Evolutionary conservation across 2,113 vertebrate genomes (phyloP).

Genomic region (Chlorodrepanis virens): DNA sequence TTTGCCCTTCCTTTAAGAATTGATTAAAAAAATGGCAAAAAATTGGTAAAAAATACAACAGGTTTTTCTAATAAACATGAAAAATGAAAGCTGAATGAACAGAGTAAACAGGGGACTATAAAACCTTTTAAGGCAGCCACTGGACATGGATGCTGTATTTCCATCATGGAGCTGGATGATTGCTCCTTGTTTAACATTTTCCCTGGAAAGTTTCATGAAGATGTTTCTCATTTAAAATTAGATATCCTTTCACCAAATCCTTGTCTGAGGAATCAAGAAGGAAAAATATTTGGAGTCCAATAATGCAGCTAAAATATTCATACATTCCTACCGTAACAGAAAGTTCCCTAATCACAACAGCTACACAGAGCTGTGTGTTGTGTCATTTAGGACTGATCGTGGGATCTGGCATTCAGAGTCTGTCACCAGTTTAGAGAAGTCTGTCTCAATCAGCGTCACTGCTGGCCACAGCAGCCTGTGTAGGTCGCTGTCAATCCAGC

Average conservation of each 20-base stretch:
- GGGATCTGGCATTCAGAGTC: constrained; percentile 45
- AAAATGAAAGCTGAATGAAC: neutral
- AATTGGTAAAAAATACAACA: accelerated
- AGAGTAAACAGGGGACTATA: neutral
- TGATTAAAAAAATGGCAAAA: too few species aligned
- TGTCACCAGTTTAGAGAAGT: constrained; percentile 44
- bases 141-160: neutral
- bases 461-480: constrained; percentile 10
- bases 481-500: constrained; percentile 29
- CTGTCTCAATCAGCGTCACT: constrained; percentile 56
- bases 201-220: neutral
- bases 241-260: neutral
- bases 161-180: neutral
- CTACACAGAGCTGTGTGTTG: neutral
- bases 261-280: neutral
- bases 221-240: neutral
- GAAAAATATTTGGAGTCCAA: neutral
- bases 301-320: neutral
- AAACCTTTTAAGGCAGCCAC: neutral
- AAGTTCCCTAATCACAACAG: neutral
- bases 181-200: neutral
- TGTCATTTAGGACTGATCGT: constrained; percentile 24
- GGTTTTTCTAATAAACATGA: neutral
- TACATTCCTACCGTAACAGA: neutral
- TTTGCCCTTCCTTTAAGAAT: neutral